Conservation (phyloP, 2,888 invertebrate genomes). For the Seira ritae region DNA sequence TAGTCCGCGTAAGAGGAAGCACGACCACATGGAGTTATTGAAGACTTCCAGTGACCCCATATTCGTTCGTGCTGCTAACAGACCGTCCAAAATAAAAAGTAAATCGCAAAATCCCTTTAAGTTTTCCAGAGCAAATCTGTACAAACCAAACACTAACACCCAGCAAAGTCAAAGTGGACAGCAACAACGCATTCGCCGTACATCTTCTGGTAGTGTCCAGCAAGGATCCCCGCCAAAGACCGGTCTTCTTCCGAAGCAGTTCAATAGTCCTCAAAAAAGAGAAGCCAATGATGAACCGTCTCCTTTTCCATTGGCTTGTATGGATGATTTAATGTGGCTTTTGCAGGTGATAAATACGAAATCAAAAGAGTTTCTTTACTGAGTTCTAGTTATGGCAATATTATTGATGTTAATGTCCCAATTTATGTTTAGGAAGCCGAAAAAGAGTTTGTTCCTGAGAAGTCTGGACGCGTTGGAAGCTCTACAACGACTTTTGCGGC, state of each 20-base stretch:
- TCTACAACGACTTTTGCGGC: not conserved
- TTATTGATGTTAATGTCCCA: not conserved
- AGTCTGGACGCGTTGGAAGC: not conserved
- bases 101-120: slow-evolving; percentile 47
- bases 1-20: slow-evolving; percentile 52
- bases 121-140: slow-evolving; percentile 37
- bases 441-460: slow-evolving; percentile 32
- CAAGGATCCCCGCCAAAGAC: not conserved
- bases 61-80: slow-evolving; percentile 41
- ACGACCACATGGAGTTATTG: slow-evolving; percentile 43
- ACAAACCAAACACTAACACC: slow-evolving; percentile 20
- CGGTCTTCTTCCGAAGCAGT: not conserved
- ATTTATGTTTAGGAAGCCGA: slow-evolving; percentile 45
- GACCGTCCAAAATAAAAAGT: slow-evolving; percentile 38
- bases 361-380: not conserved
- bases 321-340: slow-evolving; percentile 42
- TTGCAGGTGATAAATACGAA: slow-evolving; percentile 27
- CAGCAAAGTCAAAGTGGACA: slow-evolving; percentile 12
- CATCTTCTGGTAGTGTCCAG: slow-evolving; percentile 28
- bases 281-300: slow-evolving; percentile 34
- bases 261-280: slow-evolving; percentile 4
- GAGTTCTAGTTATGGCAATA: not conserved
- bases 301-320: slow-evolving; percentile 21
- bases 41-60: slow-evolving; percentile 53
- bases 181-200: slow-evolving; percentile 21